Base-by-base conservation (phyloP, 2,888 invertebrate genomes). In the Sthenelais limicola region DNA sequence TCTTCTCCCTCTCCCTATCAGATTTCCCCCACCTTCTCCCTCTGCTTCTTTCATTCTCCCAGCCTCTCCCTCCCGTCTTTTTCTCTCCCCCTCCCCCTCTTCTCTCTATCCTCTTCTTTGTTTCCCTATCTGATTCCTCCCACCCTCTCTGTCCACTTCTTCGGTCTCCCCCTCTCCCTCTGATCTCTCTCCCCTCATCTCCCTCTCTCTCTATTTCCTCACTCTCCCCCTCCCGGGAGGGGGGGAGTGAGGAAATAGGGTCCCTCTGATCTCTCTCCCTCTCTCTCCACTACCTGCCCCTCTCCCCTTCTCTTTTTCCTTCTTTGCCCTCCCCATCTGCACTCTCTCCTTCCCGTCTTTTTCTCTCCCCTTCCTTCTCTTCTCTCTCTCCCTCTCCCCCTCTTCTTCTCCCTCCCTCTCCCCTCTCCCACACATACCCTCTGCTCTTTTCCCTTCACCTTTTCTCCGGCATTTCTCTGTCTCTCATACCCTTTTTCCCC, bases 171-270 rank as follows among this genome's bases (percentile, higher is more conserved):
- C 51, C 51, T 51, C 51, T 51, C 51, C n/a, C 51, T 51, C 21
- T n/a, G 7, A 5, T 51, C 51, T n/a, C 51, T n/a, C 21, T 12
- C 21, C 24, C 51, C 51, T 24, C 51, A 7, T 51, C 51, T 51
- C 51, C 21, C 9, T n/a, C 51, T 51, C 51, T 51, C 51, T n/a
- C 21, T n/a, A n/a, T n/a, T n/a, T 51, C 51, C 21, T n/a, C 51
- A 7, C 9, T n/a, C 51, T 51, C n/a, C 51, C 51, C 21, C 51
- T 51, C 51, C 24, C 51, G 7, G n/a, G n/a, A n/a, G n/a, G n/a
- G n/a, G n/a, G n/a, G n/a, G n/a, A n/a, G n/a, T n/a, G n/a, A n/a
- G n/a, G n/a, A n/a, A n/a, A n/a, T n/a, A n/a, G n/a, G 5, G 21
- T 51, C 7, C 24, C 51, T n/a, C 51, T 5, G 7, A n/a, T 51